Percentiles rank a stretch among this genome's conserved stretches.
Conservation (phyloP, 1,140 invertebrate genomes). For the Protaetia brevitarsis region DNA sequence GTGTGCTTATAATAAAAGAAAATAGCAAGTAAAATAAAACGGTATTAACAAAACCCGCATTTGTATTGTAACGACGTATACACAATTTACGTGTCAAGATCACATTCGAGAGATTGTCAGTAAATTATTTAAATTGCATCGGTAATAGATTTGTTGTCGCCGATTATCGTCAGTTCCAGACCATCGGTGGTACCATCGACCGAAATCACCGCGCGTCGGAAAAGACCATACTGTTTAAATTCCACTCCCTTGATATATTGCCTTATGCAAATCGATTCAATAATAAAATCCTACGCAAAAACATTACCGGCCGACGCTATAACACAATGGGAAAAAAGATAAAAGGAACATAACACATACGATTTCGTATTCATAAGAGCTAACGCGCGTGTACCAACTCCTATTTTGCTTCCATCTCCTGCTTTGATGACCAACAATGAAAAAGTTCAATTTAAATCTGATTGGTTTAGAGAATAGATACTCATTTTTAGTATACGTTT, state of each 20-base stretch:
- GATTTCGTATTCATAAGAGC: slow-evolving; percentile 3
- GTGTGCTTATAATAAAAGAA: no score
- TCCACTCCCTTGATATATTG: slow-evolving; percentile 9
- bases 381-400: neutral
- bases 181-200: neutral
- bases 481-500: neutral
- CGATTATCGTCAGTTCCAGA: neutral
- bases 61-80: no score
- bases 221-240: neutral
- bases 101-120: no score
- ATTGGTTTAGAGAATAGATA: neutral
- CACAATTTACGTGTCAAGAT: no score
- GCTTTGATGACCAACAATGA: neutral
- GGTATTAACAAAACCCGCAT: no score
- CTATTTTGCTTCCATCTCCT: neutral
- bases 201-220: neutral
- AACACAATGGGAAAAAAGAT: slow-evolving; percentile 9
- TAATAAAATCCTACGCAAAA: slow-evolving; percentile 15
- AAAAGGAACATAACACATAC: slow-evolving; percentile 2
- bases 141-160: neutral
- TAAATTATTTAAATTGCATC: slow-evolving; percentile 5
- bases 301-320: neutral
- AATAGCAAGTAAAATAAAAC: no score
- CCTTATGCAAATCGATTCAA: slow-evolving; percentile 9
- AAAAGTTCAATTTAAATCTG: slow-evolving; percentile 2